A percentile compares a stretch with the other conserved stretches of the same genome.
phyloP scores from a whole-genome alignment of 2,113 vertebrate species.

The Puntigrus tetrazona region DNA sequence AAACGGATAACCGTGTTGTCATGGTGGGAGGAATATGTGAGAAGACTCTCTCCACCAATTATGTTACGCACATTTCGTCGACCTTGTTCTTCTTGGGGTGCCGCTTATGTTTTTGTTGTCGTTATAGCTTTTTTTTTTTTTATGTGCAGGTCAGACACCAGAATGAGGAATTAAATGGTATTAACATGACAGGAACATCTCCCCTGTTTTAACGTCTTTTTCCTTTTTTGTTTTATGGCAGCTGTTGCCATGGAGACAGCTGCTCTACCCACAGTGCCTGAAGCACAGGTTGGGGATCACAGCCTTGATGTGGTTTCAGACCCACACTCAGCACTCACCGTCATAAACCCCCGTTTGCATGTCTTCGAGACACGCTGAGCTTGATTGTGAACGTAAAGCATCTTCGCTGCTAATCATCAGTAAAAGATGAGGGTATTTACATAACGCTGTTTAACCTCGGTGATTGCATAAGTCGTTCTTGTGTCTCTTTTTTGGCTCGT shows the following conservation, averaged over 20 bases:
- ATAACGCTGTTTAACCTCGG: constrained; percentile 11
- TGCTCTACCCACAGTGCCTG: constrained; percentile 28
- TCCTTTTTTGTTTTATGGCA: constrained; percentile 13
- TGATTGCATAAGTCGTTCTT: background rate
- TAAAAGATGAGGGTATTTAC: background rate
- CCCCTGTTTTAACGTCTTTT: background rate
- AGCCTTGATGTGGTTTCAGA: constrained; percentile 46
- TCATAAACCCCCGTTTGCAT: constrained; percentile 3
- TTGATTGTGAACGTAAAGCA: constrained; percentile 13
- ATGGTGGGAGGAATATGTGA: background rate
- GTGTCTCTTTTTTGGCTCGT: background rate
- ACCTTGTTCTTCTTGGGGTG: constrained; percentile 5
- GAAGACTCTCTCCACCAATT: background rate
- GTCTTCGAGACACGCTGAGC: background rate
- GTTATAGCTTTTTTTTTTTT: background rate
- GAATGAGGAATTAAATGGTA: background rate
- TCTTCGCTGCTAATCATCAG: constrained; percentile 29
- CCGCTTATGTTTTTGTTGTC: background rate
- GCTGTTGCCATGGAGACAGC: constrained; percentile 53
- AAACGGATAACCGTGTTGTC: background rate
- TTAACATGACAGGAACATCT: constrained; percentile 16
- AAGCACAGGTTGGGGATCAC: constrained; percentile 39
- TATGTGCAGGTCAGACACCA: background rate
- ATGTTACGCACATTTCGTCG: background rate
- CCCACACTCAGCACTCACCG: background rate